These are phyloP conservation scores for Platysternon megacephalum DNA, from an alignment of 2,113 vertebrate species.

Conservation along the genomic window DNA sequence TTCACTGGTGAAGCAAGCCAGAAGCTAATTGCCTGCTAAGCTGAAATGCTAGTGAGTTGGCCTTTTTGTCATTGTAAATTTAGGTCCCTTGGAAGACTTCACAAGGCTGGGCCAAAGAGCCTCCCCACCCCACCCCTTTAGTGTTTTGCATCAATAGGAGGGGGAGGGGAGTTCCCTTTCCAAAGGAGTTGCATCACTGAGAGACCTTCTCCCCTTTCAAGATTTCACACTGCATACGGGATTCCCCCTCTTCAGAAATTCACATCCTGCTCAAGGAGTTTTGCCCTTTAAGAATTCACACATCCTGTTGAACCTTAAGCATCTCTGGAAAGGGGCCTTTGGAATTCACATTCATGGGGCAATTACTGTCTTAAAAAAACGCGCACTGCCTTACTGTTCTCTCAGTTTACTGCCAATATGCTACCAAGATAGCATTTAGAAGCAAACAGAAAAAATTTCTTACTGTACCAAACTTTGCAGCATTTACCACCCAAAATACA, in stretches of 20 bases:
- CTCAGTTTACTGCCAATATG: slow-evolving; percentile 64
- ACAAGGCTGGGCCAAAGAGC: slow-evolving; percentile 28
- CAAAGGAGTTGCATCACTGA: slow-evolving; percentile 62
- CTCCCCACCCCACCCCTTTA: slow-evolving; percentile 43
- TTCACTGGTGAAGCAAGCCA: slow-evolving; percentile 64
- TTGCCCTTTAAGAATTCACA: slow-evolving; percentile 43
- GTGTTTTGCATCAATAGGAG: slow-evolving; percentile 66
- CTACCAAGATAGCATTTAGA: slow-evolving; percentile 70
- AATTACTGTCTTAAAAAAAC: slow-evolving; percentile 59
- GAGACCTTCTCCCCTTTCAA: slow-evolving; percentile 62
- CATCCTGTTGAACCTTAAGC: slow-evolving; percentile 69
- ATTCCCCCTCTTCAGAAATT: slow-evolving; percentile 68
- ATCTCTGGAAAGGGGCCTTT: slow-evolving; percentile 27
- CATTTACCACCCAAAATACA: not conserved
- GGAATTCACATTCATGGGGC: slow-evolving; percentile 63
- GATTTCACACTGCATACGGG: slow-evolving; percentile 59
- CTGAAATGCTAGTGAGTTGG: slow-evolving; percentile 65
- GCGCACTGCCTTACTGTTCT: slow-evolving; percentile 57
- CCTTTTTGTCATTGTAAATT: slow-evolving; percentile 70
- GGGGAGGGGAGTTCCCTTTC: slow-evolving; percentile 63
- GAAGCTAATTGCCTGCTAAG: slow-evolving; percentile 73
- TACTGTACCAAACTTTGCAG: slow-evolving; percentile 42
- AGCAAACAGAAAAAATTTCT: slow-evolving; percentile 61
- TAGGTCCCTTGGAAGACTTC: slow-evolving; percentile 62
- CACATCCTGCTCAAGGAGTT: slow-evolving; percentile 57